Evolutionary conservation across 2,888 invertebrate species (phyloP), one percentile per base, ranked within the genome.

Genomic region (Cloeon dipterum): DNA sequence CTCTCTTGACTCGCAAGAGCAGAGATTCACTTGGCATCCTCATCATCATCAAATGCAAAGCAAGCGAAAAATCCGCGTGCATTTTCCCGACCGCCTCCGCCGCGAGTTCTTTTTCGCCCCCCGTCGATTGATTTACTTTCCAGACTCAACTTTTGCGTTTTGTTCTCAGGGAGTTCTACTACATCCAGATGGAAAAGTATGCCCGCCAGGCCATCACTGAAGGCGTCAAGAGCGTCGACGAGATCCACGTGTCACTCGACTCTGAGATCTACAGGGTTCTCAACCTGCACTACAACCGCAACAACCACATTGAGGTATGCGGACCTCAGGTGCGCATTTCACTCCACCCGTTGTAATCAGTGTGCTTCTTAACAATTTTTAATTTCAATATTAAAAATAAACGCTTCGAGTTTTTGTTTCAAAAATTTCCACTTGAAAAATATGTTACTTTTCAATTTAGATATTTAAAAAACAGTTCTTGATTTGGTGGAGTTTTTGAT

Each of bases 161-260:
- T 49, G 45, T 47, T 67, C 67, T 35, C 74, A 99, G 98, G 63
- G 98, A 98, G 68, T 98, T 99, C 69, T 98, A 91, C 72, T 98
- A 99, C 66, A 98, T 98, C 57, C 98, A 99, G 66, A 99, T 98
- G 96, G 98, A 99, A 67, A 99, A 99, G 62, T 98, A 93, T 63
- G 96, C 96, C 43, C 72, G 96, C 49, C 94, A 96, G 61, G 88
- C 93, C 35, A 78, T 98, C 51, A 86, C 88, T 49, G 96, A 99
- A 63, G 96, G 96, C 43, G 70, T 89, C 50, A 86, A 88, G 59
- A 74, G 73, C 51, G 73, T 79, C 16, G 93, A 94, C 46, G 93
- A 96, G 53, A 68, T 99, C 42, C 78, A 79, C 56, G 91, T 99
- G 40, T 82, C 81, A 43, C 75, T 75, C 40, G 96, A 99, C 61